Percentiles rank a stretch among this genome's conserved stretches.
Conservation (phyloP, 30 jellyfish, hydroid and myxozoan genomes). For the Pelagia noctiluca region DNA sequence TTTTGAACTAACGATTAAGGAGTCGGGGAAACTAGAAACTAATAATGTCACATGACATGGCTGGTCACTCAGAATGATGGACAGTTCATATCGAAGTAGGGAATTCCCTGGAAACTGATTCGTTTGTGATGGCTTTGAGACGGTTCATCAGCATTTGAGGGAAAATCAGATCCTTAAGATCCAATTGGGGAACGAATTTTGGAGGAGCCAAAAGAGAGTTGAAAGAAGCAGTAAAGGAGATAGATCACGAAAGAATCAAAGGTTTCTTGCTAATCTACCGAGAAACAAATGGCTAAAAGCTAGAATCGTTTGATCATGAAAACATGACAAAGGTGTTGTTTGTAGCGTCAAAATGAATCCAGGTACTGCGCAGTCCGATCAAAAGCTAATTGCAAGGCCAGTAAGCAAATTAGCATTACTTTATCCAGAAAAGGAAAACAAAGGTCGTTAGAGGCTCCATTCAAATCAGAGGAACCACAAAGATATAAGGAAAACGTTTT, state of each 20-base stretch:
- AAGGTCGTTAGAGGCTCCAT: neutral
- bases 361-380: neutral
- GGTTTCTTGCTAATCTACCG: conserved; percentile 26
- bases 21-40: too few species aligned
- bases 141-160: conserved; percentile 27
- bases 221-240: neutral
- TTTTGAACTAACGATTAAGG: too few species aligned
- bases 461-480: neutral
- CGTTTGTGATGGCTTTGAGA: conserved; percentile 40
- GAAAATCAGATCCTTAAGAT: conserved; percentile 35
- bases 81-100: conserved; percentile 57
- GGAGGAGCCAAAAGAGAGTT: conserved; percentile 60
- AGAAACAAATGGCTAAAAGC: conserved; percentile 42
- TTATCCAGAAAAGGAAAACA: neutral
- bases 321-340: neutral
- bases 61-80: too few species aligned
- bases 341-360: neutral
- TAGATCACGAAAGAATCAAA: conserved; percentile 47
- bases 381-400: neutral
- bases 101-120: conserved; percentile 47
- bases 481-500: neutral
- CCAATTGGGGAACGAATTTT: conserved; percentile 46
- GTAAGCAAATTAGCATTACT: neutral
- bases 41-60: too few species aligned
- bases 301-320: conserved; percentile 12